Evolutionary conservation across 2,888 invertebrate species (phyloP), one percentile per base, ranked within the genome.

Genomic region (Eupeodes luniger): DNA sequence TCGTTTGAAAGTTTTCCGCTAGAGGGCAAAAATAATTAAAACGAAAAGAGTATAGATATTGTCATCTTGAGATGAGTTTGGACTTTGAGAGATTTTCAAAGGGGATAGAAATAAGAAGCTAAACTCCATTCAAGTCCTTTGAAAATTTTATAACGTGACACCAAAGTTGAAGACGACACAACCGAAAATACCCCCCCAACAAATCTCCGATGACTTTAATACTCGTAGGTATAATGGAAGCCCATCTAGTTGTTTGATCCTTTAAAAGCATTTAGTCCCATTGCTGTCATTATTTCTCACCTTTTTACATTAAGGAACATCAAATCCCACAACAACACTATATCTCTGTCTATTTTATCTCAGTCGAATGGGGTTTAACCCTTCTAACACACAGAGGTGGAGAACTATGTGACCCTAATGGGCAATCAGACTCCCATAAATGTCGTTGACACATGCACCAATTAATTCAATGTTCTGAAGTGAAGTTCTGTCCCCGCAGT

Each of bases 391-490:
- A 27, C 53, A 49, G 12, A n/a, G 61, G 34, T 47, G 49, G 55
- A 55, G 40, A 70, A 64, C 6, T 40, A 57, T 34, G 55, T 36
- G 44, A 49, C 75, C 70, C 40, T 67, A 49, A 76, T 80, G 81
- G 85, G 70, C 77, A 77, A 74, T 78, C 82, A 78, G 55, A 81
- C 78, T 67, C 72, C 81, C 74, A 81, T 86, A 78, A 82, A 72
- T 67, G 85, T 85, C 81, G 51, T 55, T 44, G 66, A 69, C 82
- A 70, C 74, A 82, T 59, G 79, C 70, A 78, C 64, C 82, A 82
- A 86, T 86, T 86, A 86, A 81, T 82, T 77, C 51, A 27, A 47
- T 74, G 85, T 78, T 74, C 49, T 27, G 27, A 78, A 67, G 72
- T 78, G 78, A 67, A 62, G 57, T 74, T 69, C 36, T 66, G 53